Conservation (phyloP, 2,113 vertebrate genomes). For the Mionectes macconnelli region DNA sequence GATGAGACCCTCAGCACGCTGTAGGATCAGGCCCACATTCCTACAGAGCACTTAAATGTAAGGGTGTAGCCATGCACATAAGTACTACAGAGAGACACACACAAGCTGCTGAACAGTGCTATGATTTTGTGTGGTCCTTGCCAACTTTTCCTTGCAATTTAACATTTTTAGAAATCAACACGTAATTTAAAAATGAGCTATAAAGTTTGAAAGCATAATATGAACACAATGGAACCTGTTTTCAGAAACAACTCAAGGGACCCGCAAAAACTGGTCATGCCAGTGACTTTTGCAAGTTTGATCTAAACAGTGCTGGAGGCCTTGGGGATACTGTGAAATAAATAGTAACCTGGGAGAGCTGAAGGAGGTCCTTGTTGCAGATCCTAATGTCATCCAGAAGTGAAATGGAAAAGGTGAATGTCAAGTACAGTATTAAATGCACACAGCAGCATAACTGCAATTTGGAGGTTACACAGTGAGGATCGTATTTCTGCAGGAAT, state of each 20-base stretch:
- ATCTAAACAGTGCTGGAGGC: neutral
- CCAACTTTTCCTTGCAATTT: conserved; percentile 26
- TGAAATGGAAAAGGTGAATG: conserved; percentile 37
- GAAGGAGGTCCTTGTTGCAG: conserved; percentile 47
- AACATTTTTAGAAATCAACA: conserved; percentile 63
- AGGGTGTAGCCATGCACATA: neutral
- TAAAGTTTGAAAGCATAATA: conserved; percentile 49
- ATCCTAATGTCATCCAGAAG: conserved; percentile 40
- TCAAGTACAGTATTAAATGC: conserved; percentile 23
- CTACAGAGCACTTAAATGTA: neutral
- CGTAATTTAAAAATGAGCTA: conserved; percentile 57
- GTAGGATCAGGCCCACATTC: neutral
- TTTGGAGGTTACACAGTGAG: conserved; percentile 10
- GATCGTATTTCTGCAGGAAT: conserved; percentile 46
- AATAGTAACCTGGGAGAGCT: conserved; percentile 30
- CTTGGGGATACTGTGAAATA: conserved; percentile 48
- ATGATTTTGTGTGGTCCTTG: conserved; percentile 50
- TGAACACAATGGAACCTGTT: conserved; percentile 43
- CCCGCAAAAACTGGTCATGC: neutral
- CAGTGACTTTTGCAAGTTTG: conserved; percentile 24
- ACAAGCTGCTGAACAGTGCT: neutral
- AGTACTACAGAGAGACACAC: neutral
- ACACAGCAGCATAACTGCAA: neutral
- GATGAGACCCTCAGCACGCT: neutral
- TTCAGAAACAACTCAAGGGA: conserved; percentile 30